These are phyloP conservation scores for Meandrusa payeni DNA, from an alignment of 2,888 invertebrate genomes.

Conservation along the genomic window DNA sequence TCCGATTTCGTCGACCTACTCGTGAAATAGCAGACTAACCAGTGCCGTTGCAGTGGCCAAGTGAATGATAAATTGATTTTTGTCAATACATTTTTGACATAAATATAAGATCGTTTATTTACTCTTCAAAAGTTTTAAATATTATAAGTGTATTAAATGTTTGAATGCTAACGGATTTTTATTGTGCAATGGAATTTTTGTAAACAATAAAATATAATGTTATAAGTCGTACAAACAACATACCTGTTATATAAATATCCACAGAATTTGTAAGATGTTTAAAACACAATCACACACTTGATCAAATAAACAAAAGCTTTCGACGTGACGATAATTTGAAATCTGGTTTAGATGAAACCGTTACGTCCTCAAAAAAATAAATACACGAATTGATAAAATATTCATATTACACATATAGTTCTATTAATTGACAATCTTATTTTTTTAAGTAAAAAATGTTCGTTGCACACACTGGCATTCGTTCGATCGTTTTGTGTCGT, in stretches of 20 bases:
- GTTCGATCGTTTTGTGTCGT: conserved; percentile 75
- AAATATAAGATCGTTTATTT: too few species aligned
- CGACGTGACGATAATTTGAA: conserved; percentile 44
- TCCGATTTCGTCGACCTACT: too few species aligned
- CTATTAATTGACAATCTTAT: conserved; percentile 6
- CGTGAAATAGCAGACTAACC: too few species aligned
- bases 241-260: conserved; percentile 12
- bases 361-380: conserved; percentile 49
- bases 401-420: neutral
- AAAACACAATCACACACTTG: conserved; percentile 27
- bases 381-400: conserved; percentile 5
- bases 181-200: too few species aligned
- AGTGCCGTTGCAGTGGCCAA: too few species aligned
- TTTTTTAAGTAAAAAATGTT: conserved; percentile 17
- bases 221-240: neutral
- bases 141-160: too few species aligned
- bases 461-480: conserved; percentile 47
- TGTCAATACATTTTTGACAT: too few species aligned
- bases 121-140: too few species aligned
- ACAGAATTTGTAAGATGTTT: conserved; percentile 26
- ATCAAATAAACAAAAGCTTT: conserved; percentile 47
- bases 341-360: conserved; percentile 64
- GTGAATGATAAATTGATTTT: too few species aligned
- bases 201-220: too few species aligned
- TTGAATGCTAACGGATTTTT: too few species aligned